These are phyloP conservation scores for Gymnocypris eckloni DNA, from an alignment of 2,797 vertebrate species.

Conservation along the genomic window DNA sequence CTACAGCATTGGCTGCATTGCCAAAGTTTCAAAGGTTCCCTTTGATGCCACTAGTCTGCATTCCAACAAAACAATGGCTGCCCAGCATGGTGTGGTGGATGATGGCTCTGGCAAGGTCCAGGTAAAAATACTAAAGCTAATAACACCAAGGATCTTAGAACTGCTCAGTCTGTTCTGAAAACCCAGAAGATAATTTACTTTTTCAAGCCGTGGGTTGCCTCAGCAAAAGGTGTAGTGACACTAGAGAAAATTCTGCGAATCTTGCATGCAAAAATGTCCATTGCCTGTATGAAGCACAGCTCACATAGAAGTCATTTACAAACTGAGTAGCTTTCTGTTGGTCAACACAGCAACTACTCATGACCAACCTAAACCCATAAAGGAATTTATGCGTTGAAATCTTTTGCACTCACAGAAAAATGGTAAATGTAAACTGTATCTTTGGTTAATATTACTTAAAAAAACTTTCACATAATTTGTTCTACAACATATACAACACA, in stretches of 20 bases:
- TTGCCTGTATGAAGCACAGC: neutral
- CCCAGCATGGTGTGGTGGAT: conserved; percentile 80
- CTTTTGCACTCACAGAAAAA: neutral
- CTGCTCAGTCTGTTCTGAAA: neutral
- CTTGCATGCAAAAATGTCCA: neutral
- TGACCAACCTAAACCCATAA: neutral
- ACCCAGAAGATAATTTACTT: neutral
- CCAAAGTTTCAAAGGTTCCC: conserved; percentile 72
- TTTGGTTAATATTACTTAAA: neutral
- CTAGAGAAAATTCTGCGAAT: neutral
- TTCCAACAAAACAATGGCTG: conserved; percentile 73
- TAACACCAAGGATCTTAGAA: conserved; percentile 23
- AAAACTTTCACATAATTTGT: neutral
- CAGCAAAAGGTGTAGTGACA: neutral
- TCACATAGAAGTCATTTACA: neutral
- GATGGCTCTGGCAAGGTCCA: conserved; percentile 77
- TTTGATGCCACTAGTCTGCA: conserved; percentile 77
- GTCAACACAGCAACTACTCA: neutral
- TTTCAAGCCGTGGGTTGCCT: neutral
- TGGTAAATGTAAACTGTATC: neutral
- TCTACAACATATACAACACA: neutral
- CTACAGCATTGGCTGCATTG: conserved; percentile 68
- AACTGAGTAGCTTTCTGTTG: neutral
- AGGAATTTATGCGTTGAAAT: neutral
- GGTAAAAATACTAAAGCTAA: conserved; percentile 60